Base-by-base conservation (phyloP, 2,888 invertebrate genomes). In the Temnothorax ravouxi region DNA sequence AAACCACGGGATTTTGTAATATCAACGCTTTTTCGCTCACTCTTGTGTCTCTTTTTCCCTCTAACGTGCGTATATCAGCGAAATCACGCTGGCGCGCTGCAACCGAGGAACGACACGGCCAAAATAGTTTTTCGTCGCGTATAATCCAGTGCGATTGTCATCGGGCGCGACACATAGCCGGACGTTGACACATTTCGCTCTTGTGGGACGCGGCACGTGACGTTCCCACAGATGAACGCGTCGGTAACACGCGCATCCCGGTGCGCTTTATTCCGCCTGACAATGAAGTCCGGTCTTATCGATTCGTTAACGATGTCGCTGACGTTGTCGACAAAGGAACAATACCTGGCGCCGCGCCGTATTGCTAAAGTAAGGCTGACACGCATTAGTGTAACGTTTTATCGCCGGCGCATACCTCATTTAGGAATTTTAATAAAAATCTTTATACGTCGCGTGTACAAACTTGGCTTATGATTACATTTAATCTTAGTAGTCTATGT, bases 251-350 rank as follows among this genome's bases (percentile, higher is more conserved):
- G 84, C 89, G 86, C 86, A 69, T 76, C 72, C 79, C 83, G 62
- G 76, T 85, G 84, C 71, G 87, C 83, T 84, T 82, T 83, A 85
- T 88, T 71, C 87, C 77, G 85, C 83, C 87, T 90, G 90, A 91
- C 91, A 92, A 92, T 92, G 89, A 92, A 91, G 91, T 91, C 92
- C 88, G 86, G 90, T 91, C 92, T 92, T 92, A 93, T 93, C 91
- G 92, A 92, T 93, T 92, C 90, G 91, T 91, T 92, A 92, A 92
- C 91, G 90, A 91, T 91, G 88, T 88, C 85, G 88, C 88, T 88
- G 89, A 85, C 91, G 86, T 86, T 86, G 84, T 85, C 84, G 84
- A 89, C 91, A 88, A 88, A 89, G 91, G 91, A 88, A 92, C 90
- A 90, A 90, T 89, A 86, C 87, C 84, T 61, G 82, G 69, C 85